These are phyloP conservation scores for Drosophila punjabiensis DNA, from an alignment of 1,140 invertebrate species.

Conservation along the genomic window DNA sequence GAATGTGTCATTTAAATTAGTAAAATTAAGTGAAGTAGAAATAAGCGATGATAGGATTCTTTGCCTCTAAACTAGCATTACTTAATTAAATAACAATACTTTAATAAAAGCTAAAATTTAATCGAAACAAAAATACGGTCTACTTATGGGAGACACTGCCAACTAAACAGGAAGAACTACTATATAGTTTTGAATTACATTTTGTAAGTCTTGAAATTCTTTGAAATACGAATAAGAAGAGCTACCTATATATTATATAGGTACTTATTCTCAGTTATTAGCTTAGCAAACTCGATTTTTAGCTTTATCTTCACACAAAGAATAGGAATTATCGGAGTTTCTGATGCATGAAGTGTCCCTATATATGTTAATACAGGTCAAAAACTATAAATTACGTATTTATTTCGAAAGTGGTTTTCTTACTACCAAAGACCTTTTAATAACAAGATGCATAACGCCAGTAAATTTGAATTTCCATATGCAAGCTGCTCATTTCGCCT, in stretches of 20 bases:
- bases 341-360: background rate
- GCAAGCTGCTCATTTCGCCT: too few relatives aligned
- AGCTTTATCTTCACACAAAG: background rate
- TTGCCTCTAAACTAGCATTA: background rate
- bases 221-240: background rate
- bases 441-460: background rate
- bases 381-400: background rate
- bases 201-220: background rate
- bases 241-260: background rate
- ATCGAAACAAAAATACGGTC: background rate
- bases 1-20: background rate
- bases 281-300: background rate
- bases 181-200: background rate
- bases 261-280: background rate
- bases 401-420: background rate
- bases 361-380: background rate
- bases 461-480: background rate
- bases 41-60: background rate
- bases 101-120: background rate
- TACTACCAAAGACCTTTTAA: background rate
- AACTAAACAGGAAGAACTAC: background rate
- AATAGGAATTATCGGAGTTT: background rate
- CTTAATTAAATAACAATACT: constrained; percentile 6
- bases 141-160: background rate
- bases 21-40: background rate